Evolutionary conservation across 1,140 invertebrate species (phyloP).

Genomic region (Lycorma delicatula): DNA sequence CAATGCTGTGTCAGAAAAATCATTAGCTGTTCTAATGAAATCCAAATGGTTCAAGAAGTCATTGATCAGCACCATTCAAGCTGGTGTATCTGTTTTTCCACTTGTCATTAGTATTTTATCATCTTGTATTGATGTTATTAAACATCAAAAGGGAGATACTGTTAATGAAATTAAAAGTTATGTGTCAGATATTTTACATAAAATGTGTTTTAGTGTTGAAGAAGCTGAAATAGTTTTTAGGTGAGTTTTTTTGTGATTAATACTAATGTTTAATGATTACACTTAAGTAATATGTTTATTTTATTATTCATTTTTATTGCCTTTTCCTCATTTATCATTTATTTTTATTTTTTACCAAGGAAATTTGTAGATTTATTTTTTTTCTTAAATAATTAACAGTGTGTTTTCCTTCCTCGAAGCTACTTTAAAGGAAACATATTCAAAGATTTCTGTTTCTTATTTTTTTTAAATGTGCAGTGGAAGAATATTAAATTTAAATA

Average conservation of each 20-base stretch:
- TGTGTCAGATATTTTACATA: conserved; percentile 43
- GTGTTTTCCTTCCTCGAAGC: background rate
- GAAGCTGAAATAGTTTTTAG: conserved; percentile 34
- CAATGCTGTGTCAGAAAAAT: conserved; percentile 30
- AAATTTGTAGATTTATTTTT: background rate
- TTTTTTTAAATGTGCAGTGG: too few species aligned
- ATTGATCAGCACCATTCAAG: conserved; percentile 29
- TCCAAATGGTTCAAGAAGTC: background rate
- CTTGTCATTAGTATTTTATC: conserved; percentile 45
- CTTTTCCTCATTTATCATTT: background rate
- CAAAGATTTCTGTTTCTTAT: too few species aligned
- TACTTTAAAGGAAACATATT: too few species aligned
- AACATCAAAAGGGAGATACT: background rate
- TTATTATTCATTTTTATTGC: conserved; percentile 4
- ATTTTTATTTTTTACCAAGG: conserved; percentile 3
- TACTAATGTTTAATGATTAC: background rate
- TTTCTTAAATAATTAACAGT: background rate
- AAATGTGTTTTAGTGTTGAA: conserved; percentile 43
- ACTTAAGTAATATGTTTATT: background rate
- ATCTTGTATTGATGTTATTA: conserved; percentile 28
- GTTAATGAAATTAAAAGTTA: background rate
- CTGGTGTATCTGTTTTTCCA: conserved; percentile 41
- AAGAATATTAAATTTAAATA: too few species aligned
- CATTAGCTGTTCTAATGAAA: background rate
- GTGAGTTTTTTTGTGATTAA: conserved; percentile 29